Conservation (phyloP, 2,888 invertebrate species). For the Thumatha senex region DNA sequence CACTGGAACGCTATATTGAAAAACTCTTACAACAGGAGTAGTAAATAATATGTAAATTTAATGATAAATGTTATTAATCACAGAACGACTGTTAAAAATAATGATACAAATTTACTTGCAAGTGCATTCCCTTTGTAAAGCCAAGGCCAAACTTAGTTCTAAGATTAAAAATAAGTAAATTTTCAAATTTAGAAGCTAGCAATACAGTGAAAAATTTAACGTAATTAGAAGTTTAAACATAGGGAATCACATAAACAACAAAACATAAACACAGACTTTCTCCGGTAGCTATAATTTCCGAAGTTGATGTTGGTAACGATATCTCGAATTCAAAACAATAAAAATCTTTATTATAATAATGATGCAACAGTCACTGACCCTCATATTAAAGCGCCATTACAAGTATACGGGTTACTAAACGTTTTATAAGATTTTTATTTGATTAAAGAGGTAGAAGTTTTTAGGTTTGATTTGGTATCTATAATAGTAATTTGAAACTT, state of each 20-base stretch:
- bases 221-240: background rate
- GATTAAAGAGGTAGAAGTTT: too few relatives aligned
- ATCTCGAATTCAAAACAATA: constrained; percentile 23
- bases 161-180: background rate
- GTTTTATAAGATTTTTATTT: too few relatives aligned
- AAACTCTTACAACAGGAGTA: too few relatives aligned
- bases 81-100: too few relatives aligned
- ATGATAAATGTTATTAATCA: too few relatives aligned
- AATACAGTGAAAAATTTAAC: background rate
- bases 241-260: constrained; percentile 2
- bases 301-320: constrained; percentile 12
- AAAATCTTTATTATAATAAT: constrained; percentile 23
- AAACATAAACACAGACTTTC: constrained; percentile 27
- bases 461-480: too few relatives aligned
- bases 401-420: background rate
- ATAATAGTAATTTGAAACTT: too few relatives aligned
- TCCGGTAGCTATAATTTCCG: constrained; percentile 22
- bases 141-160: too few relatives aligned
- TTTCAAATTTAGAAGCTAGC: background rate
- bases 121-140: too few relatives aligned
- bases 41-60: too few relatives aligned
- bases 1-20: too few relatives aligned
- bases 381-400: constrained; percentile 10
- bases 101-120: too few relatives aligned
- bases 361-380: constrained; percentile 28